These are phyloP conservation scores for Bathynomus jamesi DNA, from an alignment of 1,140 invertebrate genomes.

Conservation along the genomic window DNA sequence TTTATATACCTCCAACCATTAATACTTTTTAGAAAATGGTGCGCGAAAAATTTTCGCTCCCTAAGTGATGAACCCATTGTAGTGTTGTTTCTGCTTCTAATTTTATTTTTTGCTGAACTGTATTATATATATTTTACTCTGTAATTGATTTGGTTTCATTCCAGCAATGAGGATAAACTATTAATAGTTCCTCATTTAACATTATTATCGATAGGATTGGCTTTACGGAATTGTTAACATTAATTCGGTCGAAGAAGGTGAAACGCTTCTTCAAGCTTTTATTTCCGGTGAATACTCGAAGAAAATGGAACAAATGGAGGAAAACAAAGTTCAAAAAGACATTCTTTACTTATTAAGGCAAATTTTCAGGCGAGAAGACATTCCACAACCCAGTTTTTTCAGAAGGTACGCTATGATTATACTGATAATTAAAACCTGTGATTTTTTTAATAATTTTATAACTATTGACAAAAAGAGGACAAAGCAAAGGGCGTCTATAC, in stretches of 20 bases:
- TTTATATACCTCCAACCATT: no score
- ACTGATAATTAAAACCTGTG: not conserved
- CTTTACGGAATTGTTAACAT: not conserved
- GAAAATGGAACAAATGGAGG: not conserved
- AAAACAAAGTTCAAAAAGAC: not conserved
- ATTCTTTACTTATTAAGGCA: not conserved
- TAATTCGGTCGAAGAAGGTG: not conserved
- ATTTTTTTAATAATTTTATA: no score
- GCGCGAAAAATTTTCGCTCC: no score
- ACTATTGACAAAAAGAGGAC: no score
- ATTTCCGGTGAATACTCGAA: not conserved
- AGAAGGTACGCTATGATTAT: not conserved
- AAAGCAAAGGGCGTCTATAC: no score
- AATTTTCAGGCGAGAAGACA: not conserved
- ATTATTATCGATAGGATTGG: not conserved
- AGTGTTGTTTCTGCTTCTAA: no score
- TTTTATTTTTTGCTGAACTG: no score
- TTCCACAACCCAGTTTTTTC: not conserved
- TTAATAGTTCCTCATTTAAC: not conserved
- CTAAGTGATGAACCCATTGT: no score
- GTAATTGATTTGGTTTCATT: no score
- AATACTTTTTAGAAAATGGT: no score
- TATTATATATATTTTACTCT: no score
- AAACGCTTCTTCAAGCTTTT: not conserved
- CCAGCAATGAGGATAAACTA: not conserved